These are phyloP conservation scores for Phocides pigmalion DNA, from an alignment of 1,140 invertebrate species.

Conservation along the genomic window DNA sequence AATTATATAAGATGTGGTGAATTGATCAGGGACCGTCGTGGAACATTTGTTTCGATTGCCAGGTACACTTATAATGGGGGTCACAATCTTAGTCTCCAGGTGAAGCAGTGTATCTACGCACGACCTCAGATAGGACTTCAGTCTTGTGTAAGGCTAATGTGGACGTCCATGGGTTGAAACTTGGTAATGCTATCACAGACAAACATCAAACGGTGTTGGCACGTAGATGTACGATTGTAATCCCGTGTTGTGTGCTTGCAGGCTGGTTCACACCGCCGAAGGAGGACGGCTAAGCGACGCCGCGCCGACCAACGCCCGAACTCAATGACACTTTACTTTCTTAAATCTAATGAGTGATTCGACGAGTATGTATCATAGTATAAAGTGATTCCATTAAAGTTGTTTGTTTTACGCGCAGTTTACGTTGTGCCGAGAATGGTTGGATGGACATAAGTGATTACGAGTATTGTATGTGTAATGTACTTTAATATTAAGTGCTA, in stretches of 20 bases:
- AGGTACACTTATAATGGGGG: too few relatives aligned
- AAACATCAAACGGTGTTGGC: too few relatives aligned
- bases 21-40: too few relatives aligned
- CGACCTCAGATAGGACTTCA: too few relatives aligned
- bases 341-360: constrained; percentile 60
- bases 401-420: constrained; percentile 36
- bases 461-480: constrained; percentile 58
- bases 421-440: constrained; percentile 41
- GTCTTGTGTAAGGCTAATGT: too few relatives aligned
- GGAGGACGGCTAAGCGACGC: constrained; percentile 90
- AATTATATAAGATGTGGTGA: too few relatives aligned
- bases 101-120: too few relatives aligned
- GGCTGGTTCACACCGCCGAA: constrained; percentile 95
- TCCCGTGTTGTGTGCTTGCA: constrained; percentile 69
- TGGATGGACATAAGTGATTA: constrained; percentile 51
- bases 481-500: constrained; percentile 74
- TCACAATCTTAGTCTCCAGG: too few relatives aligned
- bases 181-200: too few relatives aligned
- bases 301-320: constrained; percentile 54
- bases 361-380: constrained; percentile 40
- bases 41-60: too few relatives aligned
- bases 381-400: constrained; percentile 54
- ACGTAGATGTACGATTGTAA: too few relatives aligned
- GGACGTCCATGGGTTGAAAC: too few relatives aligned
- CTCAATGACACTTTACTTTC: constrained; percentile 32